Conservation (phyloP, 2,797 vertebrate species). For the Leuciscus waleckii region DNA sequence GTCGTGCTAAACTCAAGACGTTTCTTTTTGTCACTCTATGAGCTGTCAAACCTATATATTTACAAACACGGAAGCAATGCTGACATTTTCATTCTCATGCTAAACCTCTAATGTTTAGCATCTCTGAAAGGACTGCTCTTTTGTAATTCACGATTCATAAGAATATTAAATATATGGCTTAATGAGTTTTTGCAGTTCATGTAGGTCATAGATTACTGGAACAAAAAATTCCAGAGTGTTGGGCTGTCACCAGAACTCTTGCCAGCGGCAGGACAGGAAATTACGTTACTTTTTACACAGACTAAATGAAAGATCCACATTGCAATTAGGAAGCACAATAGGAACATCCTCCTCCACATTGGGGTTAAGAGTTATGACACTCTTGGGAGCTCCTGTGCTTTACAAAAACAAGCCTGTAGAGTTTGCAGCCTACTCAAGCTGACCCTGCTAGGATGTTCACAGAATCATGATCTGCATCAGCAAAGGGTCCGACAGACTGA, state of each 20-base stretch:
- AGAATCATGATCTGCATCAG: slow-evolving; percentile 42
- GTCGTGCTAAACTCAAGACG: neutral
- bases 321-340: slow-evolving; percentile 85
- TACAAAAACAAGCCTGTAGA: slow-evolving; percentile 76
- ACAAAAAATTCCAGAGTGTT: slow-evolving; percentile 42
- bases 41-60: neutral
- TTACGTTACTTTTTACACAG: slow-evolving; percentile 71
- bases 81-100: neutral
- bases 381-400: slow-evolving; percentile 74
- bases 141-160: neutral
- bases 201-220: slow-evolving; percentile 43
- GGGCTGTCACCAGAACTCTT: slow-evolving; percentile 43
- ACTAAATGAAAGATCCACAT: slow-evolving; percentile 80
- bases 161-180: neutral
- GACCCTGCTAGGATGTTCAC: slow-evolving; percentile 48
- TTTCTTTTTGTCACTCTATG: neutral
- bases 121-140: neutral
- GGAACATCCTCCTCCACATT: slow-evolving; percentile 80
- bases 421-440: slow-evolving; percentile 59
- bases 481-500: slow-evolving; percentile 23
- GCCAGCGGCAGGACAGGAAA: slow-evolving; percentile 54
- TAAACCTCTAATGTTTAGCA: neutral
- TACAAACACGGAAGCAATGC: neutral
- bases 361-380: slow-evolving; percentile 78
- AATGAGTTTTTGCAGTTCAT: slow-evolving; percentile 20